phyloP scores from a whole-genome alignment of 1,140 invertebrate species.

The Anagrus nilaparvatae region DNA sequence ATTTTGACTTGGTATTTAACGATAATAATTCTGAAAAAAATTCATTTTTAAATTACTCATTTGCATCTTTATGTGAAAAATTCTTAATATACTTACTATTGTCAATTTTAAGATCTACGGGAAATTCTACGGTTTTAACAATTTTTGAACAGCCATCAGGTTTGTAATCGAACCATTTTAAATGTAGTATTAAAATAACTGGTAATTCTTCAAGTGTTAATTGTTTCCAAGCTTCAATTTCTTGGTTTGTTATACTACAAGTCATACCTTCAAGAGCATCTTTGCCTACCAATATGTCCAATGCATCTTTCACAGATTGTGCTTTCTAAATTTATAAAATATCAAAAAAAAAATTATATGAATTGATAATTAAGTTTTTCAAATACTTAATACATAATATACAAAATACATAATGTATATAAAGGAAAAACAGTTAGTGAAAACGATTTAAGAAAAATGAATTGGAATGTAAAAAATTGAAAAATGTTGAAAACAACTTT shows the following conservation, averaged over 20 bases:
- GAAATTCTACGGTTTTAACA: slow-evolving; percentile 79
- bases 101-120: slow-evolving; percentile 81
- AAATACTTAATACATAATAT: no score
- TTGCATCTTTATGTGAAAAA: background rate
- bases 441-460: no score
- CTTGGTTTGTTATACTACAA: slow-evolving; percentile 66
- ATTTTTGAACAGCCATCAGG: slow-evolving; percentile 81
- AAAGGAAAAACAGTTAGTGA: no score
- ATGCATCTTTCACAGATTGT: slow-evolving; percentile 69
- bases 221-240: slow-evolving; percentile 78
- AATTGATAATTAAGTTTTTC: no score
- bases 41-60: background rate
- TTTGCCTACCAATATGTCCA: slow-evolving; percentile 72
- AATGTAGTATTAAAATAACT: slow-evolving; percentile 74
- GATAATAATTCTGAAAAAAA: slow-evolving; percentile 68
- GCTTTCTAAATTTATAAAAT: slow-evolving; percentile 66
- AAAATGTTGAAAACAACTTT: no score
- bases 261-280: slow-evolving; percentile 79
- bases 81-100: slow-evolving; percentile 56
- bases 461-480: no score
- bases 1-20: slow-evolving; percentile 52
- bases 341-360: slow-evolving; percentile 29
- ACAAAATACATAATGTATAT: no score
- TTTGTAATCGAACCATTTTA: slow-evolving; percentile 81
- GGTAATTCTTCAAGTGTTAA: slow-evolving; percentile 79